Base-by-base conservation (phyloP, 2,113 vertebrate genomes). In the Chionomys nivalis region DNA sequence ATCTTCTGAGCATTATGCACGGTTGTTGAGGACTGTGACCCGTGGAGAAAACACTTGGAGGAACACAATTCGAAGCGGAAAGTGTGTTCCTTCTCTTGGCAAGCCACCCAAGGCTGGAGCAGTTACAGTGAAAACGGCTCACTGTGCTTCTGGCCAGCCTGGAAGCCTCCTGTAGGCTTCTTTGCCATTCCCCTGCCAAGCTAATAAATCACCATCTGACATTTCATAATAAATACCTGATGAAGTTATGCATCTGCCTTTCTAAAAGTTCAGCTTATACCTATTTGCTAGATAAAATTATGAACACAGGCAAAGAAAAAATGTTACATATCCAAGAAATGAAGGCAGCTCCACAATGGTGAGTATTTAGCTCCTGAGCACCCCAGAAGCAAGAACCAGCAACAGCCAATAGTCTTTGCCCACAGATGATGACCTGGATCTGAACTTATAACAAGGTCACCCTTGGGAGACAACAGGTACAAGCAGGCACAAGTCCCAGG, bases 161-260 rank as follows among this genome's bases (percentile, higher is more conserved):
- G 89, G 93, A 93, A 93, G 90, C 83, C 89, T 97, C 94, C 95
- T 96, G 49, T 3, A 92, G 96, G 92, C 93, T 98, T 95, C 93
- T 94, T 87, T 94, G 91, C 92, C 93, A 96, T 42, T 94, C 82
- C 94, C 91, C 96, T 97, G 82, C 89, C 87, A 98, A 97, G 93
- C 58, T 73, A 87, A 42, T 96, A 98, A 97, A 97, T 98, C 95
- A 93, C 78, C 94, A 93, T 58, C 93, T 97, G 97, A 97, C 97
- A 98, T 93, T 94, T 97, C 94, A 78, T 86, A 97, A 97, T 97
- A 98, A 98, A 98, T 94, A 96, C n/a, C 94, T 94, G 96, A 97
- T 83, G 88, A 96, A 92, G 90, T 92, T 90, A 97, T 52, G 85
- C 47, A 95, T 96, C 97, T 97, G 93, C 96, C 95, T 97, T 98